Percentiles rank a stretch among this genome's conserved stretches.
phyloP scores from a whole-genome alignment of 2,113 vertebrate genomes.

The Cynopterus brachyotis region DNA sequence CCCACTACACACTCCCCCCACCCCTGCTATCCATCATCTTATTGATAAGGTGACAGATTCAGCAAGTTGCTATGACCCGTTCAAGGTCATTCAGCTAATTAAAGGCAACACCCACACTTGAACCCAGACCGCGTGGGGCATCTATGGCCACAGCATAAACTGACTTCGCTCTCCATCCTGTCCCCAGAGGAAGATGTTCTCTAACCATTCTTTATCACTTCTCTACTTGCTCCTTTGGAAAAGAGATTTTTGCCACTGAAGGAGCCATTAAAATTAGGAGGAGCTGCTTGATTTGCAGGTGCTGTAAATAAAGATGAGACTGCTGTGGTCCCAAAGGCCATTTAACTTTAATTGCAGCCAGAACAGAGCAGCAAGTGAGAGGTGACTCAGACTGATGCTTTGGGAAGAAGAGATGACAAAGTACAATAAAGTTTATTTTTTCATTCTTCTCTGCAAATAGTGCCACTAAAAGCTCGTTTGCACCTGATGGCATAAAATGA shows the following conservation, averaged over 20 bases:
- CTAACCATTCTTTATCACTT: not conserved
- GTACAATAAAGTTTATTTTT: not conserved
- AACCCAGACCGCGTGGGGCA: not conserved
- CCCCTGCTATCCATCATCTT: not conserved
- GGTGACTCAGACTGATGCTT: conserved; percentile 40
- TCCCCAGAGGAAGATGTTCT: not conserved
- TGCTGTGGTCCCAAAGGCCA: conserved; percentile 54
- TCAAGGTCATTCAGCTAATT: not conserved
- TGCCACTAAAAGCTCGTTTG: not conserved
- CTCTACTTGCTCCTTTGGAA: conserved; percentile 26
- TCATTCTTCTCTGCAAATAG: conserved; percentile 9
- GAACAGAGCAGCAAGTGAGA: conserved; percentile 46
- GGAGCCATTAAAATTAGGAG: conserved; percentile 55
- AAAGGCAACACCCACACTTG: not conserved
- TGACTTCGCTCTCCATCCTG: not conserved
- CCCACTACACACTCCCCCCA: no score
- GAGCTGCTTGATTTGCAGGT: conserved; percentile 39
- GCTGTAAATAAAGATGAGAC: conserved; percentile 73
- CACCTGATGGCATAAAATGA: not conserved
- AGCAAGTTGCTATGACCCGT: not conserved
- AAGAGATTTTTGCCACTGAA: conserved; percentile 29
- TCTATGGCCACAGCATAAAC: not conserved
- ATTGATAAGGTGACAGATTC: not conserved
- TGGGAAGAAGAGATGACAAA: not conserved
- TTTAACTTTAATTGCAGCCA: conserved; percentile 65